Conservation (phyloP, 1,140 invertebrate species). For the Ceratosolen solmsi region DNA sequence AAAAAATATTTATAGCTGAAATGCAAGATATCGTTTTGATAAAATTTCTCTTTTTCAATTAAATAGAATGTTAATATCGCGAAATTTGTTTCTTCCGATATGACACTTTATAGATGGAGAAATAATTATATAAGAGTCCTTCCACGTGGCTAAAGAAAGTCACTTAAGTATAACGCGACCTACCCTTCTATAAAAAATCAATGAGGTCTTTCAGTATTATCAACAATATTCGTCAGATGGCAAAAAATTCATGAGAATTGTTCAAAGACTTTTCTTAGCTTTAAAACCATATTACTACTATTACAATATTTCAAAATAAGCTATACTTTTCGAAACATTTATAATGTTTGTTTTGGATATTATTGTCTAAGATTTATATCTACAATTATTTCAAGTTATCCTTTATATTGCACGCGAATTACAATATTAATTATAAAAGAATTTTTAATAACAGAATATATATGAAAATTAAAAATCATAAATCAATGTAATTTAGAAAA, state of each 20-base stretch:
- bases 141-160: neutral
- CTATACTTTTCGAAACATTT: too few species aligned
- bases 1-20: neutral
- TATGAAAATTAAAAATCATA: too few species aligned
- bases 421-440: too few species aligned
- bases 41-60: neutral
- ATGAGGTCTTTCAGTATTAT: neutral
- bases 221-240: neutral
- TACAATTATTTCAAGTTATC: too few species aligned
- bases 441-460: too few species aligned
- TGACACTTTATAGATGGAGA: neutral
- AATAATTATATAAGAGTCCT: neutral
- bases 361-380: too few species aligned
- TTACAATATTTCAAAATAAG: too few species aligned
- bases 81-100: neutral
- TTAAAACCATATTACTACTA: neutral
- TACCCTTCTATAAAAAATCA: too few species aligned
- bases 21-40: neutral
- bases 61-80: neutral
- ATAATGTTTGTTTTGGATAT: too few species aligned
- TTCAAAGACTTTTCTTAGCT: neutral
- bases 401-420: too few species aligned
- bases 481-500: too few species aligned
- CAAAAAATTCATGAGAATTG: neutral
- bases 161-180: neutral